phyloP scores from a whole-genome alignment of 1,140 invertebrate genomes.

The Drosophila parvula region DNA sequence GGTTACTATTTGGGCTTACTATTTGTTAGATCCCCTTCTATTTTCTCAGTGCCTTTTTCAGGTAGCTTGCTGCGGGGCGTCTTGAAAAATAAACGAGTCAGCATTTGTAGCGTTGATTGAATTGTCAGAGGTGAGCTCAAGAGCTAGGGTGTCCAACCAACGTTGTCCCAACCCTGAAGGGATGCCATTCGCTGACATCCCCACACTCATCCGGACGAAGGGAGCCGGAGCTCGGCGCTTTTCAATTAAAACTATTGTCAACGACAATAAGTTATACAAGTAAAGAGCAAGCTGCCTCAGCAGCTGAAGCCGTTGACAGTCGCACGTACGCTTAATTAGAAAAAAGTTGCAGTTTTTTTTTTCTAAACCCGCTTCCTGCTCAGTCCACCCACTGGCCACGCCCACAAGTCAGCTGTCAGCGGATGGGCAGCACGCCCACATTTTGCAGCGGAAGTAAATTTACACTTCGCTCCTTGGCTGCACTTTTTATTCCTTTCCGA shows the following conservation, averaged over 20 bases:
- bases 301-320: conserved; percentile 72
- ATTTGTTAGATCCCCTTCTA: too few species aligned
- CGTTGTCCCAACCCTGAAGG: neutral
- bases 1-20: too few species aligned
- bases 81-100: conserved; percentile 76
- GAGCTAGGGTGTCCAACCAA: conserved; percentile 24
- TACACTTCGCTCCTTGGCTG: conserved; percentile 68
- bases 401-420: conserved; percentile 54
- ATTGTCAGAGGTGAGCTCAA: conserved; percentile 71
- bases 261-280: conserved; percentile 78
- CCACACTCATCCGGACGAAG: neutral
- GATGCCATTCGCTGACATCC: neutral
- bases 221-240: conserved; percentile 32
- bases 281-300: conserved; percentile 51
- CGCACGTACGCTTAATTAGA: conserved; percentile 81
- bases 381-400: conserved; percentile 49
- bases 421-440: conserved; percentile 46
- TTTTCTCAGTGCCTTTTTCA: conserved; percentile 12
- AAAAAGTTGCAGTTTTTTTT: conserved; percentile 63
- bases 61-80: conserved; percentile 18
- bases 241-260: conserved; percentile 82
- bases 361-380: neutral
- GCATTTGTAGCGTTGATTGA: conserved; percentile 80
- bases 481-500: conserved; percentile 77
- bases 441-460: conserved; percentile 77